Percentiles rank a stretch among this genome's conserved stretches.
Conservation (phyloP, 2,888 invertebrate genomes). For the Hermodice carunculata region DNA sequence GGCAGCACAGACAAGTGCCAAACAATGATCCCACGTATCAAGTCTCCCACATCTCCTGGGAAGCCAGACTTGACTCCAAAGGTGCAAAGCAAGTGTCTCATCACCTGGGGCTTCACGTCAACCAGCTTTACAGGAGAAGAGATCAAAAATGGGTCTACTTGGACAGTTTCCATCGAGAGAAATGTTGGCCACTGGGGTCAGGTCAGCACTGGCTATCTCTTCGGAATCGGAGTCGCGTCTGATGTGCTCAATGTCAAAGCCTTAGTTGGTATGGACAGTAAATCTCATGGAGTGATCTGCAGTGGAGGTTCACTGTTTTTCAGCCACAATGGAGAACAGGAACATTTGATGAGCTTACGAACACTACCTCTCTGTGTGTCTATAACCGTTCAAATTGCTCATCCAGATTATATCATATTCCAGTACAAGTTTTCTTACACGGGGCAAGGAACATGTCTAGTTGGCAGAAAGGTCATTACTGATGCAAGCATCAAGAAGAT, state of each 20-base stretch:
- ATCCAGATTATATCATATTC: slow-evolving; percentile 49
- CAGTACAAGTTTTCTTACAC: slow-evolving; percentile 53
- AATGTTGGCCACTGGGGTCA: slow-evolving; percentile 58
- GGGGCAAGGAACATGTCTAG: slow-evolving; percentile 52
- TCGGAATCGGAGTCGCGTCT: slow-evolving; percentile 60
- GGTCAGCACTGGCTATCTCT: slow-evolving; percentile 58
- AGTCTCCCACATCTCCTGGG: slow-evolving; percentile 41
- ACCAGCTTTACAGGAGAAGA: slow-evolving; percentile 63
- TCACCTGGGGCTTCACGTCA: slow-evolving; percentile 65
- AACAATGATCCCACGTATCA: slow-evolving; percentile 41
- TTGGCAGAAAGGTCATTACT: slow-evolving; percentile 51
- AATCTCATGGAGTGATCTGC: slow-evolving; percentile 58
- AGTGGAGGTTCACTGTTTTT: slow-evolving; percentile 51
- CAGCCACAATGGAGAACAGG: slow-evolving; percentile 52
- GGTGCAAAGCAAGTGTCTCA: slow-evolving; percentile 58
- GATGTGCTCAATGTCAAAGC: slow-evolving; percentile 56
- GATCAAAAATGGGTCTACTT: slow-evolving; percentile 47
- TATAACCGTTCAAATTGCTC: slow-evolving; percentile 50
- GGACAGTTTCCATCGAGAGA: slow-evolving; percentile 61
- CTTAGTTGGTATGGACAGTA: slow-evolving; percentile 56
- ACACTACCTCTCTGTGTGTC: slow-evolving; percentile 58
- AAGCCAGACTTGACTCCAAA: slow-evolving; percentile 42
- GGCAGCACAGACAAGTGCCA: slow-evolving; percentile 15
- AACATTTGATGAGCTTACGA: slow-evolving; percentile 52
- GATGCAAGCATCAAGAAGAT: slow-evolving; percentile 43